Conservation (phyloP, 2,113 vertebrate genomes). For the Tenrec ecaudatus region DNA sequence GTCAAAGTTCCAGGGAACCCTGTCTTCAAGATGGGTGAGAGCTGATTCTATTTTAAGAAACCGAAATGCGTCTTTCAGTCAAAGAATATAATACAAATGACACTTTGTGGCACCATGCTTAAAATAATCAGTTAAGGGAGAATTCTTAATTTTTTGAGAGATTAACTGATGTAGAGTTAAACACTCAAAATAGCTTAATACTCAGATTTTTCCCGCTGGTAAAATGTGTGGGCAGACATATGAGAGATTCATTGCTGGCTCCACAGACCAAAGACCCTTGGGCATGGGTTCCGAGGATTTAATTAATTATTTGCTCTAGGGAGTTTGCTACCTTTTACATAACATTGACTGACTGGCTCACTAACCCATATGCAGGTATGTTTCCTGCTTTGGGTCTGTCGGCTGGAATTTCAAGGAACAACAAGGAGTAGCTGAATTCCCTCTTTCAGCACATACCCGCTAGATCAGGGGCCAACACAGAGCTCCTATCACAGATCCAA, state of each 20-base stretch:
- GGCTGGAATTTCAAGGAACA: neutral
- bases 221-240: neutral
- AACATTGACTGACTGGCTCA: neutral
- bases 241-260: neutral
- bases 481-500: neutral
- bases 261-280: neutral
- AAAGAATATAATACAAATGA: conserved; percentile 39
- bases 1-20: neutral
- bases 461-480: neutral
- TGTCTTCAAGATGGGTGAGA: conserved; percentile 37
- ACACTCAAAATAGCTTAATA: neutral
- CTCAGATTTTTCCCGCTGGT: neutral
- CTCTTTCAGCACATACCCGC: neutral
- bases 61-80: conserved; percentile 8
- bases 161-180: conserved; percentile 27
- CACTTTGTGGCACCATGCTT: conserved; percentile 25
- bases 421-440: neutral
- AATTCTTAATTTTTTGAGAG: conserved; percentile 33
- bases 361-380: neutral
- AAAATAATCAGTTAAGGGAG: conserved; percentile 17
- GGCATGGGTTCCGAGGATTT: neutral
- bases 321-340: neutral
- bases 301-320: neutral
- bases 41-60: conserved; percentile 59
- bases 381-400: conserved; percentile 1